phyloP scores from a whole-genome alignment of 2,113 vertebrate species.

The Genyomyrus donnyi region DNA sequence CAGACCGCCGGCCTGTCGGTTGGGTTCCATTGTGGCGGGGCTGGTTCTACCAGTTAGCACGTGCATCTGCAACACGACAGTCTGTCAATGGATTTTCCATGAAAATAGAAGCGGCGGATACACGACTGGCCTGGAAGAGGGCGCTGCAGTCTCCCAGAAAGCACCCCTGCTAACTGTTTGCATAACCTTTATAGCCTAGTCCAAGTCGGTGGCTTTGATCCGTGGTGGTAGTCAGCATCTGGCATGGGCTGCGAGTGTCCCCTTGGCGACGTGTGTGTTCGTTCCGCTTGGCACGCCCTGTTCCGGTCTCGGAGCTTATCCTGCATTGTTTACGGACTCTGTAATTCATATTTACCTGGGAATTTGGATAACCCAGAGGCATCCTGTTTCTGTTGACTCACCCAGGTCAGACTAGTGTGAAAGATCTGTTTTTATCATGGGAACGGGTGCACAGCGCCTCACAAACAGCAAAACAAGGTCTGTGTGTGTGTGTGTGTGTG shows the following conservation, averaged over 20 bases:
- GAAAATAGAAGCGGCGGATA: neutral
- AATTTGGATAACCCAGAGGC: neutral
- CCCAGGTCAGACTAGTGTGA: slow-evolving; percentile 3
- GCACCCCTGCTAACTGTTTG: neutral
- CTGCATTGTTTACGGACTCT: neutral
- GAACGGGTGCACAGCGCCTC: neutral
- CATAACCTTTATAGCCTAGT: neutral
- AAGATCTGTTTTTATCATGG: neutral
- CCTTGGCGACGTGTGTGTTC: neutral
- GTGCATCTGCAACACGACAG: neutral
- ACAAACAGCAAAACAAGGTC: neutral
- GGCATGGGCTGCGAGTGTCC: neutral
- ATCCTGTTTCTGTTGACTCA: slow-evolving; percentile 7
- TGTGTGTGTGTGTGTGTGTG: neutral
- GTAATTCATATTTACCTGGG: slow-evolving; percentile 7
- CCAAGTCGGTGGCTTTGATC: neutral
- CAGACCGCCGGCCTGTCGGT: neutral
- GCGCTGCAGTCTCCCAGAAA: neutral
- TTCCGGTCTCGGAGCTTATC: neutral
- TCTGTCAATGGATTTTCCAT: neutral
- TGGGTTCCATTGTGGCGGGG: neutral
- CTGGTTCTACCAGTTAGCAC: neutral
- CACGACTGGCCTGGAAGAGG: neutral
- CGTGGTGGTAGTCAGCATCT: neutral
- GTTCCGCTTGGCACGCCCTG: neutral